Evolutionary conservation across 2,113 vertebrate species (phyloP), one percentile per base, ranked within the genome.

Genomic region (Tursiops truncatus): DNA sequence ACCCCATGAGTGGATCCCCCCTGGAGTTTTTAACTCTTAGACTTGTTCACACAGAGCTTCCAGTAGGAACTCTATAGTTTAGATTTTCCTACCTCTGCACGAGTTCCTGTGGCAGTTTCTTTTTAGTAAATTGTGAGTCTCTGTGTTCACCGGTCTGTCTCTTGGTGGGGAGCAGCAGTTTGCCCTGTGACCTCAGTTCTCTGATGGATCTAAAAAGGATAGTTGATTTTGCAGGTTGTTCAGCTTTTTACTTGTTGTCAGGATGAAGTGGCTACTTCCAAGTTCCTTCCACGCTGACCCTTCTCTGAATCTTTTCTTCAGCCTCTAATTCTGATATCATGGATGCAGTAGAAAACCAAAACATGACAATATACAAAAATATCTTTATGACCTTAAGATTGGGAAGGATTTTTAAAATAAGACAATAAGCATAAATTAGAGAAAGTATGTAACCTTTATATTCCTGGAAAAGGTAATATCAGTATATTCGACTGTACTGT

Each of bases 141-240:
- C 44, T 89, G 2, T 81, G 4, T 83, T 90, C n/a, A 60, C 6
- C 33, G n/a, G 0, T 86, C 60, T 89, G 70, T 41, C 38, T 73
- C 44, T 92, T 80, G 20, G 6, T 77, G 44, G 3, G 81, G n/a
- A 20, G 47, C 33, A 33, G 18, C 41, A 83, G 23, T 88, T 70
- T 92, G n/a, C 26, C 76, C 68, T 88, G 23, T 41, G 26, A 83
- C 23, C 68, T 88, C 67, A 56, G 50, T 76, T 83, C n/a, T 92
- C 76, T 73, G 36, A 60, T 50, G 47, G 33, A 70, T 76, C 60
- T 92, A 60, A 81, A 77, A 85, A 38, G 26, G 44, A 47, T 41
- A 71, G n/a, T 83, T 91, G 60, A 53, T 89, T 62, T 95, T 88
- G 88, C 41, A 76, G 17, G 74, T 92, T 92, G 12, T 67, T 94